These are phyloP conservation scores for Calonectris borealis DNA, from an alignment of 2,113 vertebrate species.

Conservation along the genomic window DNA sequence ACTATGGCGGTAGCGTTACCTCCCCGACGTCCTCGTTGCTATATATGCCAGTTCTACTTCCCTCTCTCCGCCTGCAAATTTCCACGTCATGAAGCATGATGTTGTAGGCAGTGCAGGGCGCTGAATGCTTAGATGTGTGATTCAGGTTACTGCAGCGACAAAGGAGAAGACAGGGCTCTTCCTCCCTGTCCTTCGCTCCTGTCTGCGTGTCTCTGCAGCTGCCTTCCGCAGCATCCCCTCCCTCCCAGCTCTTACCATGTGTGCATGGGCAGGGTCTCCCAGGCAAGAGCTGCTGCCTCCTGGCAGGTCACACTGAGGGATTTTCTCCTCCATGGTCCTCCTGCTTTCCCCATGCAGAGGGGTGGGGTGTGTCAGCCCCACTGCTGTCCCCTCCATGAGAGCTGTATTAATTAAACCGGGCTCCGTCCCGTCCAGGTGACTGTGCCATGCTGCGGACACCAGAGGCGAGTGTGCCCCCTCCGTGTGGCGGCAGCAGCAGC, in stretches of 20 bases:
- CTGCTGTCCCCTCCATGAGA: not conserved
- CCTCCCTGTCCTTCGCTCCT: not conserved
- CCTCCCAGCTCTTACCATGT: not conserved
- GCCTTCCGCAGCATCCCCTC: not conserved
- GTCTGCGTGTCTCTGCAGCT: not conserved
- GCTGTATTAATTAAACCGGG: not conserved
- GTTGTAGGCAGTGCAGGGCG: not conserved
- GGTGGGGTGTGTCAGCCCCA: not conserved
- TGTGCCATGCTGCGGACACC: not conserved
- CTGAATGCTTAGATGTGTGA: not conserved
- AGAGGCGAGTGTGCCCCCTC: accelerated
- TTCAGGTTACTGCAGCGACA: not conserved
- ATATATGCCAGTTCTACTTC: accelerated
- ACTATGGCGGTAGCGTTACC: not conserved
- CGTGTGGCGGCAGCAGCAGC: not conserved
- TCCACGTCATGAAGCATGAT: accelerated
- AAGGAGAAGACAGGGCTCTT: not conserved
- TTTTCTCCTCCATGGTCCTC: not conserved
- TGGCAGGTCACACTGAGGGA: not conserved
- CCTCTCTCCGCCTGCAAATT: not conserved
- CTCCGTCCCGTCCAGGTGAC: not conserved
- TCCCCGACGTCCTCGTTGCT: not conserved
- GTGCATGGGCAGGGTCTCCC: not conserved
- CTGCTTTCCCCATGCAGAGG: not conserved
- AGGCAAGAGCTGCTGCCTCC: not conserved